These are phyloP conservation scores for Hypsibius dujardini DNA, from an alignment of 1,140 invertebrate genomes.

Conservation along the genomic window DNA sequence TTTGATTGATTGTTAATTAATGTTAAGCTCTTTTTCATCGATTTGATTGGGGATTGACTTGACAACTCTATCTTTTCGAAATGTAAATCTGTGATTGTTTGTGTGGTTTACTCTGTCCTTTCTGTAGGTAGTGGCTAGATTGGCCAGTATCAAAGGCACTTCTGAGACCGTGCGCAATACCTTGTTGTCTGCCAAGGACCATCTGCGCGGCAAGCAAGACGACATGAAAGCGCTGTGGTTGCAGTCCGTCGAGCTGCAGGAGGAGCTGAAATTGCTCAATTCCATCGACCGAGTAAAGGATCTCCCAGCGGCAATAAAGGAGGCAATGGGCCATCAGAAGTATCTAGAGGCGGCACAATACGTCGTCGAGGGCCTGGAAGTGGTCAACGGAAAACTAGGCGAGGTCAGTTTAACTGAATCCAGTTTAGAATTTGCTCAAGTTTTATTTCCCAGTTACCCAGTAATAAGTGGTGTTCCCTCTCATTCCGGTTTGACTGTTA, in stretches of 20 bases:
- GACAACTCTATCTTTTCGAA: no score
- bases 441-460: no score
- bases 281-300: slow-evolving; percentile 1
- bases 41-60: no score
- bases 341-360: slow-evolving; percentile 8
- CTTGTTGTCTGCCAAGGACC: not conserved
- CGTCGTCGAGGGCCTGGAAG: not conserved
- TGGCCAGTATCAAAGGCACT: not conserved
- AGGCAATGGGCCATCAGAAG: not conserved
- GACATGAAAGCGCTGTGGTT: slow-evolving; percentile 1
- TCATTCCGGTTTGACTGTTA: no score
- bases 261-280: slow-evolving; percentile 2
- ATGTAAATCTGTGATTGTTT: no score
- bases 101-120: no score
- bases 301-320: not conserved
- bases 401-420: not conserved
- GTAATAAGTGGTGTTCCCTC: no score
- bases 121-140: not conserved
- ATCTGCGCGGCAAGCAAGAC: slow-evolving; percentile 10
- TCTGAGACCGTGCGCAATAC: not conserved
- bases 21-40: no score
- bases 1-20: no score
- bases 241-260: slow-evolving; percentile 14
- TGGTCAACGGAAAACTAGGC: slow-evolving; percentile 7
- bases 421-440: no score